Conservation (phyloP, 2,797 vertebrate species). For the Avahi laniger region DNA sequence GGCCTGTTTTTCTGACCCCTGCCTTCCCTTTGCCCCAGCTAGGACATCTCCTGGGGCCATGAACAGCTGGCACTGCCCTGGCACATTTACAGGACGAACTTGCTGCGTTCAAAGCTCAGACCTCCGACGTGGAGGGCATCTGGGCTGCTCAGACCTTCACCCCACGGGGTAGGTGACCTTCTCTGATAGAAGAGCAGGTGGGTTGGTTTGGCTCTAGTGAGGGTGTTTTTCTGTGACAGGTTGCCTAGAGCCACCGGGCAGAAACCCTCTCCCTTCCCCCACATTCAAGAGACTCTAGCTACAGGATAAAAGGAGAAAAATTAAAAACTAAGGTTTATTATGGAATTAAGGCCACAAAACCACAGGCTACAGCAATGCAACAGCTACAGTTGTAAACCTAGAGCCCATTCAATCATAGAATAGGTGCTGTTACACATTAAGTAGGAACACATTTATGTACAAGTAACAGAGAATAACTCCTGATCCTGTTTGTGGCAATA, state of each 20-base stretch:
- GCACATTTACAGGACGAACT: constrained; percentile 46
- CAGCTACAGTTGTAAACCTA: constrained; percentile 59
- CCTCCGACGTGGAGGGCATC: constrained; percentile 69
- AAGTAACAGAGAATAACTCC: constrained; percentile 62
- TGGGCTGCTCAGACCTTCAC: constrained; percentile 64
- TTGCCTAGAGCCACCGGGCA: constrained; percentile 62
- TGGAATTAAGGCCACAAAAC: constrained; percentile 70
- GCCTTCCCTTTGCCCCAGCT: background rate
- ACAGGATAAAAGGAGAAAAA: constrained; percentile 54
- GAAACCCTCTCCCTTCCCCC: constrained; percentile 25
- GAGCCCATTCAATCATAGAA: constrained; percentile 49
- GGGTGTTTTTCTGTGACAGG: constrained; percentile 73
- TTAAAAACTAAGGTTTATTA: constrained; percentile 73
- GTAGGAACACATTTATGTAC: constrained; percentile 55
- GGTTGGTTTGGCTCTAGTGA: constrained; percentile 58
- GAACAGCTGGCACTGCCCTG: constrained; percentile 69
- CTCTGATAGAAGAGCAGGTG: constrained; percentile 71
- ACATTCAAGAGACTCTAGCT: constrained; percentile 56
- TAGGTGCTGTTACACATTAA: constrained; percentile 59
- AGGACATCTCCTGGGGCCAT: constrained; percentile 43
- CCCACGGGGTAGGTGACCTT: constrained; percentile 78
- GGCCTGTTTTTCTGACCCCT: constrained; percentile 52
- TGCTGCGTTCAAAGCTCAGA: constrained; percentile 51
- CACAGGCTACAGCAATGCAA: constrained; percentile 46
- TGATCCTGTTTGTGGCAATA: constrained; percentile 40